Conservation (phyloP, 2,113 vertebrate genomes). For the Candoia aspera region DNA sequence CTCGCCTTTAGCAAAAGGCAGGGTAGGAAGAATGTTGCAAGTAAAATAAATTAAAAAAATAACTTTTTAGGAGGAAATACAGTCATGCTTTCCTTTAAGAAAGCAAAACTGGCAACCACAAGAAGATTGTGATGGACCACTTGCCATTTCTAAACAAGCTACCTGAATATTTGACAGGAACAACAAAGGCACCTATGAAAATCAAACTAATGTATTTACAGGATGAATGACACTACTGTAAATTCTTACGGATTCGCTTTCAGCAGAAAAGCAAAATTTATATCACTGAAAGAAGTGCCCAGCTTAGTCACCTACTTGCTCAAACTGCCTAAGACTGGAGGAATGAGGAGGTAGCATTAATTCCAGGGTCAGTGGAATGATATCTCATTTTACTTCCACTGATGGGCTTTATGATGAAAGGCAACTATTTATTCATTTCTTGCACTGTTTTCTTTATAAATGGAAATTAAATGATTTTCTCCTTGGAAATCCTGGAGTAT, state of each 20-base stretch:
- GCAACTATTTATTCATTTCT: conserved; percentile 5
- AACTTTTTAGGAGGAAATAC: neutral
- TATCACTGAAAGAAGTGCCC: neutral
- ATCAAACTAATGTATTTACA: conserved; percentile 4
- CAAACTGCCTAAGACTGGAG: conserved; percentile 15
- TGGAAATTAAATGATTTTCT: conserved; percentile 4
- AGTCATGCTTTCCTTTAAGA: conserved; percentile 6
- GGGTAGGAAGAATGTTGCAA: neutral
- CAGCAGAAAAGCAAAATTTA: neutral
- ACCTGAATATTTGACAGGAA: conserved; percentile 4
- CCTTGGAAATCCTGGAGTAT: neutral
- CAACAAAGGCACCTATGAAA: neutral
- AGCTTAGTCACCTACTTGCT: conserved; percentile 1
- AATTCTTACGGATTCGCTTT: neutral
- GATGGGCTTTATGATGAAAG: neutral
- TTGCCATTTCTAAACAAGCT: neutral
- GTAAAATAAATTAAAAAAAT: neutral
- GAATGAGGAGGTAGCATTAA: conserved; percentile 1
- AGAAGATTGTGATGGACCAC: neutral
- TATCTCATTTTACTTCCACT: neutral
- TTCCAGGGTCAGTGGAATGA: neutral
- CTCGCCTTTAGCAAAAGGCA: neutral
- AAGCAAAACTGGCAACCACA: conserved; percentile 26
- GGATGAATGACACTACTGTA: conserved; percentile 21
- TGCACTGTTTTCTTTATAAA: neutral